Evolutionary conservation across 1,140 invertebrate species (phyloP), one percentile per base, ranked within the genome.

Genomic region (Melanaphis sacchari): DNA sequence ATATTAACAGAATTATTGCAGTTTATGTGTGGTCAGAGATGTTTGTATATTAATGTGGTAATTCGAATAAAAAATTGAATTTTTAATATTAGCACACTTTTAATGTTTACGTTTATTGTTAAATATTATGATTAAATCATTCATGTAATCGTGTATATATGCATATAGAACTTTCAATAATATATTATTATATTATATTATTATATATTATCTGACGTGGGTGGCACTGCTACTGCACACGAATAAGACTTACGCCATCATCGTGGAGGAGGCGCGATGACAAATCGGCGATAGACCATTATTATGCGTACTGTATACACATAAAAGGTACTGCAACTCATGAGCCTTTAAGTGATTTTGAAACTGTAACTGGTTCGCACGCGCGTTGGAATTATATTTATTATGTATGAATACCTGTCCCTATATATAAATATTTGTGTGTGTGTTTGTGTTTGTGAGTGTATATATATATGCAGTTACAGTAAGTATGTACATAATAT

Each of bases 301-400:
- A n/a, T 49, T 49, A 49, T 5, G 4, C n/a, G 21, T 2, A 22
- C 36, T 22, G 21, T 1, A 11, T 22, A 84, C 81, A 40, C 59
- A 11, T 11, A 22, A 15, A 11, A n/a, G 46, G 46, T 66, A 15
- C 31, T n/a, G 59, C 5, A n/a, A 26, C 31, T 59, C 26, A 38
- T 91, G 36, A 54, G 59, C 59, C 41, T n/a, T 91, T 91, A 91
- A 91, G 52, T 46, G 40, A 91, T 91, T 81, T 49, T 22, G n/a
- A 91, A 91, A 91, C 43, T 66, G 1, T 8, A 8, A 52, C 9
- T 52, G 21, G 18, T 26, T 22, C 46, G 36, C 87, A 18, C 3
- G n/a, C 43, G 43, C 18, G 31, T 38, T 36, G 18, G 8, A 1
- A 82, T 7, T 24, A 38, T 31, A 40, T 38, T 22, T 24, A 82